Base-by-base conservation (phyloP, 1,140 invertebrate species). In the Rhagoletis zephyria region DNA sequence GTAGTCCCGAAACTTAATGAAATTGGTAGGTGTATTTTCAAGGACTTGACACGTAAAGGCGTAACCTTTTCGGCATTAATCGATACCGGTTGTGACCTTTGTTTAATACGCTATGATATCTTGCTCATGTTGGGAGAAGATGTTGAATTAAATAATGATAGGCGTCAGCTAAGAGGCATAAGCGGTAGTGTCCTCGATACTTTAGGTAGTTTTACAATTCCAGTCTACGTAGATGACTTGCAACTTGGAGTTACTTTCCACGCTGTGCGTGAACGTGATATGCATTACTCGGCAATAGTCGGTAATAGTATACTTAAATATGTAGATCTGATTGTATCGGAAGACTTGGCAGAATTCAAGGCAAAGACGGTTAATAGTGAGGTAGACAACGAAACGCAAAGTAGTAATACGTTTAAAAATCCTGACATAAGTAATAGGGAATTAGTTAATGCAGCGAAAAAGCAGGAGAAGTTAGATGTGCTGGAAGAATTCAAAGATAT, bases 331-430 rank as follows among this genome's bases (percentile, higher is more conserved):
- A 64, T 63, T 48, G 42, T 86, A 45, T 48, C 19, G 5, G 60
- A 63, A 86, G 19, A 86, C 12, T 59, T 59, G n/a, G 63, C n/a
- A 19, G 60, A 65, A 65, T 86, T 63, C n/a, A n/a, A 61, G 12
- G 19, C 9, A 0, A 86, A 86, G 63, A 45, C 30, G 30, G 30
- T 30, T 30, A 30, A 30, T 30, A 30, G 30, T 30, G 30, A 30
- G 30, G 30, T 30, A 30, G 30, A 30, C 30, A 30, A 30, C 30
- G 30, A 30, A 30, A 30, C 30, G 30, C 30, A 30, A 30, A 30
- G 30, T 30, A 30, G 30, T 30, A 30, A 30, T 30, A 30, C 30
- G 30, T 30, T 30, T 30, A 30, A 30, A 30, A 30, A 30, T 30
- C 30, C 1, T 30, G 30, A 9, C 5, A 61, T 0, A 9, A 45